These are phyloP conservation scores for Lasioglossum vierecki DNA, from an alignment of 2,888 invertebrate genomes.

Conservation along the genomic window DNA sequence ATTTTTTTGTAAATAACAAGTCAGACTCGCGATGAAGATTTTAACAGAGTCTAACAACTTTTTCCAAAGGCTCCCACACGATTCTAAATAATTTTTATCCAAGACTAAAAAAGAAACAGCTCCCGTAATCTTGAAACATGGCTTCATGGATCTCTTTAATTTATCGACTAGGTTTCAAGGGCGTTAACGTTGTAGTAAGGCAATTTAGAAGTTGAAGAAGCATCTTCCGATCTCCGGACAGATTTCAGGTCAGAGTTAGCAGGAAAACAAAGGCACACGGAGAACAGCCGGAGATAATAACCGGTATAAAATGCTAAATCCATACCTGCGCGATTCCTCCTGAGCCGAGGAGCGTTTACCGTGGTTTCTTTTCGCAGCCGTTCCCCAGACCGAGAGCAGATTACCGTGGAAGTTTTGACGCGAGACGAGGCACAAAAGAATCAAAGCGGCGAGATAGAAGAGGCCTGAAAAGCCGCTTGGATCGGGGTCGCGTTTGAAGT, in stretches of 20 bases:
- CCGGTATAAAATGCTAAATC: conserved; percentile 32
- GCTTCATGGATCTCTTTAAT: neutral
- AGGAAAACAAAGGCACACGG: neutral
- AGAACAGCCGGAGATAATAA: conserved; percentile 21
- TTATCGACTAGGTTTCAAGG: neutral
- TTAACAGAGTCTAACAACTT: too few species aligned
- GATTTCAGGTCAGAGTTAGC: neutral
- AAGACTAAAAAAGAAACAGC: too few species aligned
- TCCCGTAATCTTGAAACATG: too few species aligned
- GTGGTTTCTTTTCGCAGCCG: neutral
- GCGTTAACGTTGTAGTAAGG: neutral
- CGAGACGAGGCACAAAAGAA: conserved; percentile 45
- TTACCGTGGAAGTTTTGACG: conserved; percentile 57
- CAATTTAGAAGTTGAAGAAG: neutral
- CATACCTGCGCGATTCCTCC: conserved; percentile 30
- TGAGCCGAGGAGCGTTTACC: conserved; percentile 7
- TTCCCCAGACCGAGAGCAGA: conserved; percentile 27
- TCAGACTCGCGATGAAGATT: too few species aligned
- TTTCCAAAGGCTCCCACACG: too few species aligned
- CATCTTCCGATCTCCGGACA: neutral
- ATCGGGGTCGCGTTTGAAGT: conserved; percentile 74
- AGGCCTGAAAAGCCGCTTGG: conserved; percentile 62
- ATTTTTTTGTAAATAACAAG: neutral
- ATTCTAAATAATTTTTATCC: too few species aligned
- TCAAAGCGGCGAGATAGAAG: conserved; percentile 45